Evolutionary conservation across 2,888 invertebrate genomes (phyloP), one percentile per base, ranked within the genome.

Genomic region (Reticulitermes lucifugus): DNA sequence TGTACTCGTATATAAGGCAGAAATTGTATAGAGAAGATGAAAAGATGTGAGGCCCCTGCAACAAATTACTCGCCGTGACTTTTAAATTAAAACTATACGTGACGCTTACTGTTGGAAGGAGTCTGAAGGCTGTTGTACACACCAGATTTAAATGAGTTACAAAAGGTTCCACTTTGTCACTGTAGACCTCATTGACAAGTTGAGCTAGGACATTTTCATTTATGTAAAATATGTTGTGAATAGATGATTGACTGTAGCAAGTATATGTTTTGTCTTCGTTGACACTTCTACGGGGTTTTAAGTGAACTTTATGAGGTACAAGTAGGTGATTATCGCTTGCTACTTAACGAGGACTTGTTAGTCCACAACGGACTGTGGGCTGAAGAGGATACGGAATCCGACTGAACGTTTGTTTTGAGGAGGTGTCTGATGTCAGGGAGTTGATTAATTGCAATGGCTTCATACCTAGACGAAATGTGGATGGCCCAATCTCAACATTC

Each of bases 51-150:
- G 73, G 41, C 41, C 41, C 41, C 25, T 73, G 6, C 29, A 35
- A 73, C 73, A 73, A 73, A 73, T 73, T 73, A 73, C 73, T 73
- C 41, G 21, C 73, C 73, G 41, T 73, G 73, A 73, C 73, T 73
- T 73, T 73, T 73, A 73, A 73, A 73, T 73, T 73, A 41, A 73
- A 73, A 73, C 65, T 65, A 65, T 65, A 60, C 21, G n/a, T 25
- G 65, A 65, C 25, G 25, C 18, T 55, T 18, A 18, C 18, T 55
- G 55, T 18, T 55, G 55, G 14, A 55, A 12, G 55, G 18, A 55
- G 55, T 12, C 18, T 14, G 18, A 55, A 25, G 29, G 70, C 25
- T 70, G 70, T 25, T 25, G 25, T 25, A 70, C 70, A 29, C 73
- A 73, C 10, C 41, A 41, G 0, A 35, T 73, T 35, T 35, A 73